Conservation (phyloP, 1,140 invertebrate species). For the Adelges cooleyi region DNA sequence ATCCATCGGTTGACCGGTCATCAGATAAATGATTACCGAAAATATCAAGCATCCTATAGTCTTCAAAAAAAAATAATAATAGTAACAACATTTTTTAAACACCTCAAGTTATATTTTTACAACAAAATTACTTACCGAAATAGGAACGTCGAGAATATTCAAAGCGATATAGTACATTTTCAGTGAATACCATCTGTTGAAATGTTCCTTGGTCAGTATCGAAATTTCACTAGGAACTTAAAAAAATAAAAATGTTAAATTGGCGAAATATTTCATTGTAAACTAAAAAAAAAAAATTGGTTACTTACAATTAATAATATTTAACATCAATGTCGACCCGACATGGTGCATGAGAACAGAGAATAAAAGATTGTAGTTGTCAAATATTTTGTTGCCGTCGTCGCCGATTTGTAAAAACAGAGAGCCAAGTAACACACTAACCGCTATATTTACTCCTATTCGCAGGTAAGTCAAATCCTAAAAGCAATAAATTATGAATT, state of each 20-base stretch:
- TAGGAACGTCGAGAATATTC: slow-evolving; percentile 68
- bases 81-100: not conserved
- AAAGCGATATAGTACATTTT: slow-evolving; percentile 83
- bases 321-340: slow-evolving; percentile 76
- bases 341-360: slow-evolving; percentile 71
- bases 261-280: no score
- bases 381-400: slow-evolving; percentile 58
- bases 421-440: slow-evolving; percentile 59
- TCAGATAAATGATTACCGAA: slow-evolving; percentile 67
- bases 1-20: slow-evolving; percentile 74
- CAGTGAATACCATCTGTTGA: slow-evolving; percentile 92
- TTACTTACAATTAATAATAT: slow-evolving; percentile 63
- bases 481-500: slow-evolving; percentile 34
- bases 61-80: slow-evolving; percentile 39
- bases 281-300: not conserved
- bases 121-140: slow-evolving; percentile 47
- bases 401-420: slow-evolving; percentile 57
- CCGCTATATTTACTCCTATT: slow-evolving; percentile 55
- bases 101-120: not conserved
- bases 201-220: slow-evolving; percentile 82
- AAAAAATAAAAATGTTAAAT: slow-evolving; percentile 35
- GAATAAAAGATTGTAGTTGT: slow-evolving; percentile 73
- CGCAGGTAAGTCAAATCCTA: slow-evolving; percentile 83
- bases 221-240: slow-evolving; percentile 86
- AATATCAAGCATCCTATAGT: slow-evolving; percentile 64